These are phyloP conservation scores for Cyclina sinensis DNA, from an alignment of 1,140 invertebrate species.

Conservation along the genomic window DNA sequence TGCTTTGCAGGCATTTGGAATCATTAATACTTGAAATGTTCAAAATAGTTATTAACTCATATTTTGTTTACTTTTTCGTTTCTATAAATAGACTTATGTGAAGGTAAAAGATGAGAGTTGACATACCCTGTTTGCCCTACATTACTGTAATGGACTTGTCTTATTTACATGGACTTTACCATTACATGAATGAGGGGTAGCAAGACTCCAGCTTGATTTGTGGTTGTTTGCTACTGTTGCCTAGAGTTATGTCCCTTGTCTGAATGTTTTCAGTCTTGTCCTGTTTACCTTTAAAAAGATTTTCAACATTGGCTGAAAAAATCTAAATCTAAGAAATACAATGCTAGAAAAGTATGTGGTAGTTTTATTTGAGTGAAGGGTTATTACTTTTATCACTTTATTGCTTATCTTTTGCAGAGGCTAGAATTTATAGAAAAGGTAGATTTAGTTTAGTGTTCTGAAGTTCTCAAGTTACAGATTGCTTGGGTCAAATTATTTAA, in stretches of 20 bases:
- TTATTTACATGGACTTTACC: neutral
- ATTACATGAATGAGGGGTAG: neutral
- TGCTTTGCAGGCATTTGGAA: neutral
- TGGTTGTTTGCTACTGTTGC: neutral
- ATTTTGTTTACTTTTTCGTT: neutral
- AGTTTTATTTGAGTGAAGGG: too few relatives aligned
- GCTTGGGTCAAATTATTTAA: too few relatives aligned
- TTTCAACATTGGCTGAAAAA: too few relatives aligned
- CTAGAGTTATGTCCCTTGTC: slow-evolving; percentile 19
- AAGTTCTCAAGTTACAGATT: too few relatives aligned
- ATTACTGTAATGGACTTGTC: neutral
- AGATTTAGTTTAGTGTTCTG: neutral
- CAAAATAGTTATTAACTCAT: too few relatives aligned
- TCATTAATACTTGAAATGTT: too few relatives aligned
- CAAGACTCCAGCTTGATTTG: neutral
- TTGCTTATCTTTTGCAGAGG: neutral
- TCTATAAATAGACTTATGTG: neutral
- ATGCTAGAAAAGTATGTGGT: too few relatives aligned
- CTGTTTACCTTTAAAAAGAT: too few relatives aligned
- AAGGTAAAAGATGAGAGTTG: neutral
- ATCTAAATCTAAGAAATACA: too few relatives aligned
- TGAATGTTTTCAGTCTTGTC: neutral
- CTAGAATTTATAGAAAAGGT: slow-evolving; percentile 34
- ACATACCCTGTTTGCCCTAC: neutral
- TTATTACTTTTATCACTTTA: too few relatives aligned